A percentile compares a stretch with the other conserved stretches of the same genome.
Evolutionary conservation across 2,888 invertebrate species (phyloP).

Genomic region (Eucriotettix oculatus): DNA sequence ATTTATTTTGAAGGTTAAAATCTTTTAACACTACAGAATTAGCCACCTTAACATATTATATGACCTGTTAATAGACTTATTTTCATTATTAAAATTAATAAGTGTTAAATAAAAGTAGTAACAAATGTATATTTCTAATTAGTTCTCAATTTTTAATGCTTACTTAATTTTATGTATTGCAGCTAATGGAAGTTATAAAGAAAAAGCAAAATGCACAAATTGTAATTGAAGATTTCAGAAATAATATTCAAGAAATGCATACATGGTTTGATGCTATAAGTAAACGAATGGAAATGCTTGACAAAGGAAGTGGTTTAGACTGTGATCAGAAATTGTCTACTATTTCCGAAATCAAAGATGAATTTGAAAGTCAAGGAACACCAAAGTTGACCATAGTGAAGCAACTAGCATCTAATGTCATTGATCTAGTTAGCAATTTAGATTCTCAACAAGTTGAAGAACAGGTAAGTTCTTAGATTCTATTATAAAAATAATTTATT

Average conservation of each 20-base stretch:
- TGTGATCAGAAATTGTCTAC: constrained; percentile 64
- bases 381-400: constrained; percentile 53
- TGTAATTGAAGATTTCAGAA: constrained; percentile 61
- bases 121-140: too few relatives aligned
- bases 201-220: constrained; percentile 47
- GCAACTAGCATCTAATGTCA: constrained; percentile 49
- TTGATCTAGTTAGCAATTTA: constrained; percentile 66
- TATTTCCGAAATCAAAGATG: constrained; percentile 51
- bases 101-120: too few relatives aligned
- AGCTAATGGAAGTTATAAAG: constrained; percentile 51
- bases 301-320: constrained; percentile 67
- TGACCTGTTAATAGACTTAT: too few relatives aligned
- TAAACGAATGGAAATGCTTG: constrained; percentile 65
- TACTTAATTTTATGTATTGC: constrained; percentile 1
- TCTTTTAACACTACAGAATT: neutral
- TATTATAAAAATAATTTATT: too few relatives aligned
- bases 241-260: constrained; percentile 56
- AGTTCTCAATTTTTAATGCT: too few relatives aligned
- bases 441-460: constrained; percentile 85
- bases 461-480: constrained; percentile 32
- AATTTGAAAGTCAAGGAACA: constrained; percentile 58
- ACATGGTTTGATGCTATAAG: constrained; percentile 66
- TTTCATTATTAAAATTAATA: too few relatives aligned
- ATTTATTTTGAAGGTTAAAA: neutral
- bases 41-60: too few relatives aligned